phyloP scores from a whole-genome alignment of 2,113 vertebrate species.

The Salvelinus fontinalis region DNA sequence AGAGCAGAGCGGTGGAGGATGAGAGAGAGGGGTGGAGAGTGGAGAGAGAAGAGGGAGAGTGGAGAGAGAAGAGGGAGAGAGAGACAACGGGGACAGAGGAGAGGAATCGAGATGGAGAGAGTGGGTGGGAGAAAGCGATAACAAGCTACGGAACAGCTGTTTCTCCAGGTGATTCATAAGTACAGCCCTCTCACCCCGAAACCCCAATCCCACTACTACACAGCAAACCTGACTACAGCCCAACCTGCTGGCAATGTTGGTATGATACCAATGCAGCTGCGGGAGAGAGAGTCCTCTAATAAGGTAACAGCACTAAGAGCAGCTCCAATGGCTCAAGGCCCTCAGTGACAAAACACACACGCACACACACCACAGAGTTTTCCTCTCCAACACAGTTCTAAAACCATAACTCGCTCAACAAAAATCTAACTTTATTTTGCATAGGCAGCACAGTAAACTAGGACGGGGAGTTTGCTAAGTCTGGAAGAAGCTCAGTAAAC shows the following conservation, averaged over 20 bases:
- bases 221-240: too few relatives aligned
- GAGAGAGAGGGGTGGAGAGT: too few relatives aligned
- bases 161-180: slow-evolving; percentile 60
- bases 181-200: slow-evolving; percentile 26
- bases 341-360: background rate
- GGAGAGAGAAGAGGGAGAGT: too few relatives aligned
- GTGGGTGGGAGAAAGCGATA: background rate
- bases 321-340: too few relatives aligned
- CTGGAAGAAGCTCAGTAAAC: slow-evolving; percentile 41
- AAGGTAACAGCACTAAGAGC: too few relatives aligned
- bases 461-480: slow-evolving; percentile 23
- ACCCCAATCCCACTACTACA: slow-evolving; percentile 13
- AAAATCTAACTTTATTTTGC: background rate
- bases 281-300: too few relatives aligned
- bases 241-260: too few relatives aligned
- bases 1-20: too few relatives aligned
- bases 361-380: slow-evolving; percentile 26
- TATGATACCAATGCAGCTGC: too few relatives aligned
- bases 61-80: too few relatives aligned
- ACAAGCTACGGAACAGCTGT: slow-evolving; percentile 17
- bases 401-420: background rate
- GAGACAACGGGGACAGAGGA: too few relatives aligned
- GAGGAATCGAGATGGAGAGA: too few relatives aligned
- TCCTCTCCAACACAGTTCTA: slow-evolving; percentile 45
- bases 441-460: background rate